Percentiles rank a stretch among this genome's conserved stretches.
Evolutionary conservation across 1,140 invertebrate species (phyloP).

Genomic region (Habropoda laboriosa): DNA sequence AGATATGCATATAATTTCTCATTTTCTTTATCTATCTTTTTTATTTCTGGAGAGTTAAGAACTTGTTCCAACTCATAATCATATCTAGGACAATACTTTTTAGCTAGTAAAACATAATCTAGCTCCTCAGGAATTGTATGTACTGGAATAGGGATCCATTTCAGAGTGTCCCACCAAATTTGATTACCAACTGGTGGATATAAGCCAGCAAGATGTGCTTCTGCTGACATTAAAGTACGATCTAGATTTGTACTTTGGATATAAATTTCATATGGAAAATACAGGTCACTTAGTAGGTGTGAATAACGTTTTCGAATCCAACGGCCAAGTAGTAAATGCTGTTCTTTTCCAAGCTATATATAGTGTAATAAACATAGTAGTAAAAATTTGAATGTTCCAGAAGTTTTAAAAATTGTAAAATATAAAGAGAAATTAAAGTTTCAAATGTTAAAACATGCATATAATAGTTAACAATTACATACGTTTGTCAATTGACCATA

Average conservation of each 20-base stretch:
- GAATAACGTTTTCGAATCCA: conserved; percentile 89
- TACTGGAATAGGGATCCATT: conserved; percentile 95
- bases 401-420: conserved; percentile 3
- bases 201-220: conserved; percentile 91
- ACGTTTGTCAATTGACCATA: conserved; percentile 92
- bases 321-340: conserved; percentile 90
- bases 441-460: conserved; percentile 2
- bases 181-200: conserved; percentile 85
- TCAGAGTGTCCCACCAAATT: conserved; percentile 87
- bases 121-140: conserved; percentile 87
- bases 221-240: conserved; percentile 94
- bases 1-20: conserved; percentile 86
- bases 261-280: conserved; percentile 85
- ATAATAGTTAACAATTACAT: conserved; percentile 69
- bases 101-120: conserved; percentile 87
- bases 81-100: conserved; percentile 86
- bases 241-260: conserved; percentile 92
- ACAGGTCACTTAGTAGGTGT: conserved; percentile 82
- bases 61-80: conserved; percentile 83
- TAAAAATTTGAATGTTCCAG: not conserved
- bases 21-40: conserved; percentile 84
- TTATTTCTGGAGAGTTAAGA: conserved; percentile 83
- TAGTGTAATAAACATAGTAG: conserved; percentile 30
- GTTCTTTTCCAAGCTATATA: conserved; percentile 87
- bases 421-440: not conserved